Conservation (phyloP, 2,797 vertebrate genomes). For the Cyclura pinguis region DNA sequence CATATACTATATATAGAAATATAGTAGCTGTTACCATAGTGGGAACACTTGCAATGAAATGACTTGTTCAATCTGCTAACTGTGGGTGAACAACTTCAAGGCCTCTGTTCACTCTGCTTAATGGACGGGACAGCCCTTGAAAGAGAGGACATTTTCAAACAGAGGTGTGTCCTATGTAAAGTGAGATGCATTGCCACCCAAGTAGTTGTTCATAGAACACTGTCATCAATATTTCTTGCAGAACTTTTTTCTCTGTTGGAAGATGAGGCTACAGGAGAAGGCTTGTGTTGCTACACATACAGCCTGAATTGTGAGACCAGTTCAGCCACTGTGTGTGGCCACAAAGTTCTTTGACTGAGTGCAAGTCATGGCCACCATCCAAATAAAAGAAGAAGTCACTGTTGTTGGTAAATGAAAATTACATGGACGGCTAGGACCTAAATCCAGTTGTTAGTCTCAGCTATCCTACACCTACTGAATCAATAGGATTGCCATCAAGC, state of each 20-base stretch:
- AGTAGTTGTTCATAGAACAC: not conserved
- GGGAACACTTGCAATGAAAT: no score
- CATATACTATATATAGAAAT: not conserved
- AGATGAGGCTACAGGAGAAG: not conserved
- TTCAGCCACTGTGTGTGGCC: not conserved
- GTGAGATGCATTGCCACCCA: no score
- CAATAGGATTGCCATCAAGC: no score
- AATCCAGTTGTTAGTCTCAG: no score
- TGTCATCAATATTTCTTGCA: not conserved
- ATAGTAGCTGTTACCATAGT: no score
- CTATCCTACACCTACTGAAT: no score
- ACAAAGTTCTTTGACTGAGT: not conserved
- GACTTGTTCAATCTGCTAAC: no score
- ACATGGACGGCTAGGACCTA: not conserved
- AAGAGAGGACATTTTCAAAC: no score
- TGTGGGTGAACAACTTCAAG: no score
- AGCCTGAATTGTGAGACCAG: not conserved
- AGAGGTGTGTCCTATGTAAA: no score
- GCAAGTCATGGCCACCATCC: not conserved
- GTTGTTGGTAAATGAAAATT: not conserved
- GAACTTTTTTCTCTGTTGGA: not conserved
- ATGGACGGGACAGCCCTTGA: no score
- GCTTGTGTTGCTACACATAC: not conserved
- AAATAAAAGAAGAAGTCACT: not conserved
- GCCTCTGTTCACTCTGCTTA: no score